phyloP scores from a whole-genome alignment of 2,888 invertebrate genomes.

The Plusia festucae region DNA sequence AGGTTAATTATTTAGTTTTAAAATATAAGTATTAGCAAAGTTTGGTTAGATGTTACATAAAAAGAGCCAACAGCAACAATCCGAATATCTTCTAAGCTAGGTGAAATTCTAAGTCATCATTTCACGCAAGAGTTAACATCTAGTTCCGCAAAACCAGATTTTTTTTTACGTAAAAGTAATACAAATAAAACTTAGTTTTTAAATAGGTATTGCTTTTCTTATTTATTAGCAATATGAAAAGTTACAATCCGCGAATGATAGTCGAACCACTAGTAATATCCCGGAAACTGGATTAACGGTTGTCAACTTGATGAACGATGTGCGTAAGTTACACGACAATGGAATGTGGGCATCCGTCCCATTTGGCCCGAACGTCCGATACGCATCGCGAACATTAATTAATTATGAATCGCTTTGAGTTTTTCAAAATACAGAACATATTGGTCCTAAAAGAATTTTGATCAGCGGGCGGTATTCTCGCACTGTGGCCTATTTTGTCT shows the following conservation, averaged over 20 bases:
- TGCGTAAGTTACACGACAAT: constrained; percentile 87
- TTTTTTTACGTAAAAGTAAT: too few relatives aligned
- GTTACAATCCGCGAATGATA: constrained; percentile 35
- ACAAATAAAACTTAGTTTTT: too few relatives aligned
- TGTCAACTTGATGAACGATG: constrained; percentile 88
- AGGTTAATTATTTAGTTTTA: too few relatives aligned
- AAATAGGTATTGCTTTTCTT: too few relatives aligned
- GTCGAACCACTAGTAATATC: constrained; percentile 66
- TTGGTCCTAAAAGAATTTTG: constrained; percentile 44
- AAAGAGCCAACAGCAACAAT: too few relatives aligned
- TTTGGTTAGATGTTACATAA: too few relatives aligned
- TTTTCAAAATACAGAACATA: constrained; percentile 57
- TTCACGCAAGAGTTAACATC: too few relatives aligned
- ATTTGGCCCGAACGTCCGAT: constrained; percentile 77
- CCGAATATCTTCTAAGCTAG: too few relatives aligned
- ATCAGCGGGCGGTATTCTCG: constrained; percentile 56
- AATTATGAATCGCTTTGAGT: constrained; percentile 78
- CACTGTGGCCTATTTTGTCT: constrained; percentile 50
- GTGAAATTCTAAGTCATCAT: too few relatives aligned
- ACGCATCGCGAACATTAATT: constrained; percentile 79
- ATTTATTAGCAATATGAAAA: constrained; percentile 18
- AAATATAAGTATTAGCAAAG: too few relatives aligned
- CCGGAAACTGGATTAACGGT: constrained; percentile 89
- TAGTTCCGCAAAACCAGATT: too few relatives aligned
- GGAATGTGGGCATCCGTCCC: constrained; percentile 85